Conservation (phyloP, 1,140 invertebrate species). For the Trichonephila clavata region DNA sequence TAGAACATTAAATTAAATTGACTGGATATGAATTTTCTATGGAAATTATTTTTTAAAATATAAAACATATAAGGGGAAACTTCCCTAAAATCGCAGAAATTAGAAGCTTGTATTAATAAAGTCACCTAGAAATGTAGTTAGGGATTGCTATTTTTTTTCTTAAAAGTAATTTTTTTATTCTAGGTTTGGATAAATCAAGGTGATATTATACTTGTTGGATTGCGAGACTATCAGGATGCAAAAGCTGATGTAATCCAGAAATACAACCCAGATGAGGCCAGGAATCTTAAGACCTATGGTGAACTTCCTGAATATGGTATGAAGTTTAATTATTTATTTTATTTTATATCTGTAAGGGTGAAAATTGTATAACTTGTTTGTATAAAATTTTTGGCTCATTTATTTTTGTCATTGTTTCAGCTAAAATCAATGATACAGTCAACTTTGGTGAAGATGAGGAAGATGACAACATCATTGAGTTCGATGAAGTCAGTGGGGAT, state of each 20-base stretch:
- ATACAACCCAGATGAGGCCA: constrained; percentile 99
- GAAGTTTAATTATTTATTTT: neutral
- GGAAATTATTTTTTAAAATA: too few species aligned
- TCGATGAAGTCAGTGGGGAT: constrained; percentile 86
- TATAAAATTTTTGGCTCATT: too few species aligned
- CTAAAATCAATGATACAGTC: constrained; percentile 96
- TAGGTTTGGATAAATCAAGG: constrained; percentile 97
- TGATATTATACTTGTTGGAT: constrained; percentile 85
- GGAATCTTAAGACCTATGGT: constrained; percentile 99
- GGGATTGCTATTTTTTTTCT: neutral
- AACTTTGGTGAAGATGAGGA: constrained; percentile 96
- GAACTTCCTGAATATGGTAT: constrained; percentile 96
- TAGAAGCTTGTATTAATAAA: neutral
- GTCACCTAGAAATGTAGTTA: neutral
- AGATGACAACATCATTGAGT: constrained; percentile 92
- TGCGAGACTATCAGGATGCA: constrained; percentile 98
- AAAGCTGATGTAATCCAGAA: constrained; percentile 99
- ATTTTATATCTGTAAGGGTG: too few species aligned
- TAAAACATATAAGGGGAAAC: too few species aligned
- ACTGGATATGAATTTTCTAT: too few species aligned
- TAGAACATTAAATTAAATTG: too few species aligned
- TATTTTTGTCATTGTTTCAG: constrained; percentile 73
- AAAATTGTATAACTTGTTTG: too few species aligned
- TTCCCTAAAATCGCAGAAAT: neutral
- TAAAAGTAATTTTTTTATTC: neutral